A percentile compares a stretch with the other conserved stretches of the same genome.
Evolutionary conservation across 2,888 invertebrate genomes (phyloP).

Genomic region (Xanthia icteritia): DNA sequence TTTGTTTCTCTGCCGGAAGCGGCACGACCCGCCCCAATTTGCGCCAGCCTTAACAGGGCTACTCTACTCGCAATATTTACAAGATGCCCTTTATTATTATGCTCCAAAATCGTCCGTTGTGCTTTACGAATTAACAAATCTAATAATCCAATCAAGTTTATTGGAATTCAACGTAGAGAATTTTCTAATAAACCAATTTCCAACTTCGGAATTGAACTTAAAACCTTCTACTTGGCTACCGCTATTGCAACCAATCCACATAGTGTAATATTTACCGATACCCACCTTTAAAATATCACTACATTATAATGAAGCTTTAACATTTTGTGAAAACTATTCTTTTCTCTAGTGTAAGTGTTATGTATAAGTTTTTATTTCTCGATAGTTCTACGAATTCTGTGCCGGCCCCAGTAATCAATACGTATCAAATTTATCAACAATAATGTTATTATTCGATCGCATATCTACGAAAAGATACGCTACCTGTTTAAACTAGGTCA

Average conservation of each 20-base stretch:
- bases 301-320: conserved; percentile 62
- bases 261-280: conserved; percentile 4
- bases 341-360: conserved; percentile 26
- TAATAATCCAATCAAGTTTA: background rate
- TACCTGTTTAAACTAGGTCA: conserved; percentile 5
- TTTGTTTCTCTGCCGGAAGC: no score
- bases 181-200: background rate
- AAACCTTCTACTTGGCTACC: background rate
- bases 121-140: background rate
- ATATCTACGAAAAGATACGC: conserved; percentile 3
- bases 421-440: background rate
- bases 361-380: conserved; percentile 33
- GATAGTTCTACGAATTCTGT: conserved; percentile 16
- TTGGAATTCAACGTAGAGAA: background rate
- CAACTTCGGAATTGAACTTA: background rate
- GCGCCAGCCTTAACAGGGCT: background rate
- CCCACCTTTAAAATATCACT: conserved; percentile 63
- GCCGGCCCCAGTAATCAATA: conserved; percentile 1
- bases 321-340: conserved; percentile 31
- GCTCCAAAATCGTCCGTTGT: background rate
- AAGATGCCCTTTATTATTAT: background rate
- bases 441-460: conserved; percentile 22
- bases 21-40: background rate
- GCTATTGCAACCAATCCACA: conserved; percentile 15
- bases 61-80: background rate